phyloP scores from a whole-genome alignment of 64 coral and sea anemone genomes.

The Anthopleura sola region DNA sequence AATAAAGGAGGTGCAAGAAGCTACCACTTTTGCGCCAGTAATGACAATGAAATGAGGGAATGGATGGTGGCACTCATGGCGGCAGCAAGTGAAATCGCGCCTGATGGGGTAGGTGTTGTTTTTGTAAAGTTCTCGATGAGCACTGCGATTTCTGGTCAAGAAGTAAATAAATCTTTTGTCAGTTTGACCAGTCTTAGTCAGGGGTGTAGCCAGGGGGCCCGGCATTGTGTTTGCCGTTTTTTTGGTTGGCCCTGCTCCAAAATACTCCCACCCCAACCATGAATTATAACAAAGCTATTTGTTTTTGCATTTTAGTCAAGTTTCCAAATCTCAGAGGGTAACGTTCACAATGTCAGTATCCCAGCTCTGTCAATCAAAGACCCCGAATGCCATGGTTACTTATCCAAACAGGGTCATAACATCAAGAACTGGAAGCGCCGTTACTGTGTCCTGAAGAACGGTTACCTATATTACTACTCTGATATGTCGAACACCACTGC shows the following conservation, averaged over 20 bases:
- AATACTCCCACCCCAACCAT: too few relatives aligned
- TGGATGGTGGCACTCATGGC: slow-evolving; percentile 89
- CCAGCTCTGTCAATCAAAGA: slow-evolving; percentile 94
- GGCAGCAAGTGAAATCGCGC: slow-evolving; percentile 43
- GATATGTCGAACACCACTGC: slow-evolving; percentile 95
- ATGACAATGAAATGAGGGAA: slow-evolving; percentile 67
- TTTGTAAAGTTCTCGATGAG: too few relatives aligned
- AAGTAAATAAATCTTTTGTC: too few relatives aligned
- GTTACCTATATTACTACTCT: slow-evolving; percentile 94
- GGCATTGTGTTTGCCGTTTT: too few relatives aligned
- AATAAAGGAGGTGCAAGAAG: slow-evolving; percentile 89
- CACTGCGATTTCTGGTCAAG: too few relatives aligned
- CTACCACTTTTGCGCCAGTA: slow-evolving; percentile 70
- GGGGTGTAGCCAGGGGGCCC: too few relatives aligned
- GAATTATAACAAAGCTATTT: not conserved
- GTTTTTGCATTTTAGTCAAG: slow-evolving; percentile 26
- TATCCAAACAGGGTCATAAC: slow-evolving; percentile 72
- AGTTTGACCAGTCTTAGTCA: too few relatives aligned
- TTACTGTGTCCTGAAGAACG: slow-evolving; percentile 95
- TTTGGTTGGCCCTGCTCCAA: too few relatives aligned
- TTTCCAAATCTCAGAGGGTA: slow-evolving; percentile 78
- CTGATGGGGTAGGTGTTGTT: slow-evolving; percentile 39
- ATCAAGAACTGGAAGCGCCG: slow-evolving; percentile 76
- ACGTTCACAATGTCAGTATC: slow-evolving; percentile 97
- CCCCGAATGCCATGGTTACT: slow-evolving; percentile 98